Base-by-base conservation (phyloP, 2,888 invertebrate genomes). In the Dorcus parallelipipedus region DNA sequence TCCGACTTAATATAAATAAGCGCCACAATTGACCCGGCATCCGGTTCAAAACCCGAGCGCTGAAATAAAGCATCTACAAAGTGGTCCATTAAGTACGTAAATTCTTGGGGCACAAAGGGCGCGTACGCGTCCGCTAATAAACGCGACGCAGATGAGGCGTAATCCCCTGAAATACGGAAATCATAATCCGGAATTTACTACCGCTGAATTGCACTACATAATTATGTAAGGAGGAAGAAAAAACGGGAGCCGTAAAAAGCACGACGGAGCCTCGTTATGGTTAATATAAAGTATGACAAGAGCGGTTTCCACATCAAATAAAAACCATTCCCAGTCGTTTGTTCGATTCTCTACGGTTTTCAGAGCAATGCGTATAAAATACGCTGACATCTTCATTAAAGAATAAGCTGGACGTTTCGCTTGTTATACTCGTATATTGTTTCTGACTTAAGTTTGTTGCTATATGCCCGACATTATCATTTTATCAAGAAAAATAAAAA, bases 261-360 rank as follows among this genome's bases (percentile, higher is more conserved):
- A 26, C 53, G 55, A 50, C 38, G 48, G 38, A 39, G 52, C 56
- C 67, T 67, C 64, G 65, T 67, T 69, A 67, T 69, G 66, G 65
- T 63, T 66, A 64, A 69, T 59, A 71, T 71, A 68, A 66, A 65
- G 68, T 69, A 68, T 69, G 68, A 71, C 68, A 72, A 68, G 67
- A 65, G 67, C 67, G 68, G 66, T 63, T 65, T 66, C 61, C 61
- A 62, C 56, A 61, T 65, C 62, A 65, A 68, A 71, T 70, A 71
- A 72, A 72, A 72, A 71, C 67, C 64, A 65, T 69, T 58, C 49
- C 43, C 61, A 65, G 65, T 69, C 67, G 70, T 71, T 71, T 68
- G 70, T 68, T 69, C 66, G 65, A 73, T 73, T 71, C 71, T 72
- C 67, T 69, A 73, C 71, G 73, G 68, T 71, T 69, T 71, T 73